Evolutionary conservation across 2,888 invertebrate genomes (phyloP), one percentile per base, ranked within the genome.

Genomic region (Watsonalla binaria): DNA sequence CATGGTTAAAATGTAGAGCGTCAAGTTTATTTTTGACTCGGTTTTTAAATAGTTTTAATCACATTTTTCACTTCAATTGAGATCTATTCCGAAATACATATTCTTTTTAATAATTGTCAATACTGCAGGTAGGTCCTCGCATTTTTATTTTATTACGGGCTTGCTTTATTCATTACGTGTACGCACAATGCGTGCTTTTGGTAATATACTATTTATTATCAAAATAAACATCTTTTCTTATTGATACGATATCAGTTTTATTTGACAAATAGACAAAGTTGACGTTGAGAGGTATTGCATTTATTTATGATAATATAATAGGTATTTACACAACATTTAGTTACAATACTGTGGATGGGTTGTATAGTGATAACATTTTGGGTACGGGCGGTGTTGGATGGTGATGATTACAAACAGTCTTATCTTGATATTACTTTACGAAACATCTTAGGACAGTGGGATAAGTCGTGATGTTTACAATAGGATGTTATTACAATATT

Each of bases 301-400:
- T 75, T 70, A 65, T 53, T 46, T 60, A 56, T 51, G 52, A 59
- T 66, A 67, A 64, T 65, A 39, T 6, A n/a, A 47, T 47, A n/a
- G 66, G 24, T 79, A 79, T 80, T 75, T 80, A 82, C 79, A 81
- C 78, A 72, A 77, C 73, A 73, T 70, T 72, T 55, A 72, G 63
- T 70, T 74, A 74, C 75, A 83, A 82, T 77, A 80, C 74, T 79
- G 78, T 65, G 64, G 60, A 68, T 72, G 62, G 65, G 60, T 62
- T 59, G 54, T 59, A 65, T 68, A 51, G 64, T 60, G 49, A 56
- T 55, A 58, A 55, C 55, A 54, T 57, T 49, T 46, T 60, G 51
- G 58, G 58, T 50, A 67, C 59, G 62, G 62, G 65, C 60, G 61
- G 66, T 59, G 61, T 56, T 69, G 69, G 65, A 66, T 72, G 68